Percentiles rank a stretch among this genome's conserved stretches.
phyloP scores from a whole-genome alignment of 2,113 vertebrate genomes.

The Thomomys bottae region DNA sequence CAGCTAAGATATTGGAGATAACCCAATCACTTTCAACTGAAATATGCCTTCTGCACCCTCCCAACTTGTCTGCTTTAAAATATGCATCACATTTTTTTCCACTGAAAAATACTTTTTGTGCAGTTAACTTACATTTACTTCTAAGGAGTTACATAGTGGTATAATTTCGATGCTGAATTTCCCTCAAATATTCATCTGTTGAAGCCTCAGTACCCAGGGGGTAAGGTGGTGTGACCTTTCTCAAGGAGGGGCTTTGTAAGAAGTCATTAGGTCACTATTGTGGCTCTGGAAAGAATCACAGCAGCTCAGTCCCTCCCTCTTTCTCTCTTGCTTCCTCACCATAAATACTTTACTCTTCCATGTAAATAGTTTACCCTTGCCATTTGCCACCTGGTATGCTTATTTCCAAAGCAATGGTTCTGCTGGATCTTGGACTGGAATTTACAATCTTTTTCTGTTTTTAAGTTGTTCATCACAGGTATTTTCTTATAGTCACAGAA shows the following conservation, averaged over 20 bases:
- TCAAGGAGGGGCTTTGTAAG: neutral
- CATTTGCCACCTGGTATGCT: neutral
- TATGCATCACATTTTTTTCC: neutral
- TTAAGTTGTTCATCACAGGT: neutral
- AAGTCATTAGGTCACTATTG: neutral
- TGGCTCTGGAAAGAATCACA: no score
- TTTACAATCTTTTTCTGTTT: no score
- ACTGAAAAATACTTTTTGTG: neutral
- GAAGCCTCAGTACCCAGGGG: neutral
- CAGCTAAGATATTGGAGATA: neutral
- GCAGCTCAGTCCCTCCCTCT: neutral
- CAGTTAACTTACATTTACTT: neutral
- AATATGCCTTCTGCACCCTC: neutral
- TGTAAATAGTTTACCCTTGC: neutral
- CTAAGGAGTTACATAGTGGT: neutral
- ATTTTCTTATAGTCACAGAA: neutral
- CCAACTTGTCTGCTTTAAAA: neutral
- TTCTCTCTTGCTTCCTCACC: neutral
- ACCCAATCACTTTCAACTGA: no score
- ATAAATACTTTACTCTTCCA: no score
- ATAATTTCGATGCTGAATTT: no score
- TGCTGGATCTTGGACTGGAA: neutral
- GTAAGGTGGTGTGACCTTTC: no score
- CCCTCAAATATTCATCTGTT: no score
- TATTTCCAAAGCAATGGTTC: neutral